Evolutionary conservation across 2,888 invertebrate species (phyloP).

Genomic region (Drosophila pseudotakahashii): DNA sequence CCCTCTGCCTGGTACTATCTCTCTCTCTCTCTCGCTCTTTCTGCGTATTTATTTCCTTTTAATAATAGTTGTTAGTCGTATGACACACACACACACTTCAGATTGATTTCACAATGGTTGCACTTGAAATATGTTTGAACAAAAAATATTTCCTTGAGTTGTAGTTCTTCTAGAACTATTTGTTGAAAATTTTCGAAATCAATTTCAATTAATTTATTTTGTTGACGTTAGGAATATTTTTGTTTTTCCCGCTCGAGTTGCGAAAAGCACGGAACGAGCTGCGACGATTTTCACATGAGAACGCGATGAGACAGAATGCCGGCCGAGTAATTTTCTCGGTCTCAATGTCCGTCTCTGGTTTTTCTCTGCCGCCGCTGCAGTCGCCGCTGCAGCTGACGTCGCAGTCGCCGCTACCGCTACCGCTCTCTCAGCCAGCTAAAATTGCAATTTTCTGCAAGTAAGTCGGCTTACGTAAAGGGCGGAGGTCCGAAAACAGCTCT

Average conservation of each 20-base stretch:
- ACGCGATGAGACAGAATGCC: slow-evolving; percentile 81
- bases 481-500: slow-evolving; percentile 27
- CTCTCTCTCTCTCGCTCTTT: slow-evolving; percentile 1
- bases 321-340: slow-evolving; percentile 56
- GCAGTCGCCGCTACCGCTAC: slow-evolving; percentile 19
- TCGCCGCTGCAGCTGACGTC: slow-evolving; percentile 16
- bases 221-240: slow-evolving; percentile 16
- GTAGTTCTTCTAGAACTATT: slow-evolving; percentile 34
- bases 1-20: slow-evolving; percentile 4
- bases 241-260: slow-evolving; percentile 39
- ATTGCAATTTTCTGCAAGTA: slow-evolving; percentile 65
- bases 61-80: slow-evolving; percentile 2
- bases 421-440: slow-evolving; percentile 28
- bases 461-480: slow-evolving; percentile 49
- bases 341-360: slow-evolving; percentile 50
- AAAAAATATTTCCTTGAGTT: slow-evolving; percentile 2
- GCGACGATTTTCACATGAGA: slow-evolving; percentile 75
- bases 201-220: slow-evolving; percentile 29
- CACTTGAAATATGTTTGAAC: slow-evolving; percentile 26
- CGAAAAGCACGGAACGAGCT: slow-evolving; percentile 26
- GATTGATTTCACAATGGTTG: slow-evolving; percentile 36
- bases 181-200: background rate
- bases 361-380: slow-evolving; percentile 26
- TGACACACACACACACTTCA: slow-evolving; percentile 26
- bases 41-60: slow-evolving; percentile 6